Evolutionary conservation across 1,140 invertebrate genomes (phyloP).

Genomic region (Hypothenemus hampei): DNA sequence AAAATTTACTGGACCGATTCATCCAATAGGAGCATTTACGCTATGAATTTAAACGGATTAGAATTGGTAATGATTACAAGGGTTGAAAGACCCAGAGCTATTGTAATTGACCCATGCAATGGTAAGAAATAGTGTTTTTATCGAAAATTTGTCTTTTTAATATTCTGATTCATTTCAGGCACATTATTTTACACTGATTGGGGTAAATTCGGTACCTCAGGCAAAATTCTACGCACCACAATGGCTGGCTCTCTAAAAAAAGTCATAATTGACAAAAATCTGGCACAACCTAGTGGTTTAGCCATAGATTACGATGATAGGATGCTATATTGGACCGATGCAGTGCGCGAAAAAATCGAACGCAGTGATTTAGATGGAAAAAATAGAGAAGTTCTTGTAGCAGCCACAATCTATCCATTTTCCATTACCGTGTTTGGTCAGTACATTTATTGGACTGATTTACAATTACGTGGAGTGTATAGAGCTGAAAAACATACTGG

Average conservation of each 20-base stretch:
- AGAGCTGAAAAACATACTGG: slow-evolving; percentile 96
- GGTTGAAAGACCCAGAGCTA: slow-evolving; percentile 88
- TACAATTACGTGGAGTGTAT: slow-evolving; percentile 90
- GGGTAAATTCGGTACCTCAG: slow-evolving; percentile 87
- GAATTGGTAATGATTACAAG: slow-evolving; percentile 89
- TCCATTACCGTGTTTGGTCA: slow-evolving; percentile 87
- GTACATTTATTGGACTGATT: slow-evolving; percentile 97
- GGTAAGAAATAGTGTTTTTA: slow-evolving; percentile 48
- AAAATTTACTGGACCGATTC: slow-evolving; percentile 98
- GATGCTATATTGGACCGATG: slow-evolving; percentile 97
- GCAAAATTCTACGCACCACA: slow-evolving; percentile 91
- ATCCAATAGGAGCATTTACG: slow-evolving; percentile 89
- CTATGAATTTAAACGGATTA: slow-evolving; percentile 86
- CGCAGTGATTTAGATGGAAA: slow-evolving; percentile 82
- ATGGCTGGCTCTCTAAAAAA: slow-evolving; percentile 94
- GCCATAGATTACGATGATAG: slow-evolving; percentile 94
- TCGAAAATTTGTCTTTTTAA: background rate
- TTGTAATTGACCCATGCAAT: slow-evolving; percentile 95
- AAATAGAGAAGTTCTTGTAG: slow-evolving; percentile 69
- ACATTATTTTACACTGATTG: slow-evolving; percentile 90
- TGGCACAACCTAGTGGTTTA: slow-evolving; percentile 93
- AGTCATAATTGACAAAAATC: slow-evolving; percentile 82
- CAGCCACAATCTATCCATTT: slow-evolving; percentile 93
- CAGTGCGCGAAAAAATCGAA: slow-evolving; percentile 95
- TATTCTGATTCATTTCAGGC: background rate